Base-by-base conservation (phyloP, 1,140 invertebrate genomes). In the Solenopsis fugax region DNA sequence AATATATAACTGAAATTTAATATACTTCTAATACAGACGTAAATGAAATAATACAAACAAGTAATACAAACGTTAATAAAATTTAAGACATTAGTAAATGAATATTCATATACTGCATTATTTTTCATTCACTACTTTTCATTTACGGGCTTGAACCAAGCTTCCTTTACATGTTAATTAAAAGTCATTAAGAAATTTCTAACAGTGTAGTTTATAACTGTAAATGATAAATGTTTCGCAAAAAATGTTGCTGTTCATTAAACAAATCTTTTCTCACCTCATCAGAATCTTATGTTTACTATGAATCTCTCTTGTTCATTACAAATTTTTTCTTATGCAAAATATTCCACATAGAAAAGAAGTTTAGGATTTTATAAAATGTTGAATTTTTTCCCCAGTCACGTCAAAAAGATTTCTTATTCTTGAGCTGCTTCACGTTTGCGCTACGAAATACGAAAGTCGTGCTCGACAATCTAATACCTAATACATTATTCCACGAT, bases 401-500 rank as follows among this genome's bases (percentile, higher is more conserved):
- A 21, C 6, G 21, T n/a, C 2, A n/a, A 24, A 62, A 77, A 64
- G 24, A 80, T 52, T 80, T 80, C n/a, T 78, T 52, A 78, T 34
- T 78, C 41, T 50, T 16, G 24, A 78, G n/a, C 1, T 78, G 24
- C 12, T 48, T 67, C 56, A 10, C 18, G 12, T 75, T 62, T 29
- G 37, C 48, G 21, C 29, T 67, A 41, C 29, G 16, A 37, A 71
- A 34, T 34, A n/a, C 24, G 41, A 73, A 6, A 73, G 18, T 56
- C 58, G 18, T 34, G 41, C 24, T 75, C 54, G 67, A 4, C 21
- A 18, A 60, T 50, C 41, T 73, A 71, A 84, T 84, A 48, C 9
- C 54, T 60, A 71, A 84, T 84, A 48, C 13, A 4, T 72, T 82
- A 60, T 73, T 73, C 52, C 12, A 58, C 80, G 67, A 73, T 37